Conservation (phyloP, 2,797 vertebrate species). For the Cephalopachus bancanus region DNA sequence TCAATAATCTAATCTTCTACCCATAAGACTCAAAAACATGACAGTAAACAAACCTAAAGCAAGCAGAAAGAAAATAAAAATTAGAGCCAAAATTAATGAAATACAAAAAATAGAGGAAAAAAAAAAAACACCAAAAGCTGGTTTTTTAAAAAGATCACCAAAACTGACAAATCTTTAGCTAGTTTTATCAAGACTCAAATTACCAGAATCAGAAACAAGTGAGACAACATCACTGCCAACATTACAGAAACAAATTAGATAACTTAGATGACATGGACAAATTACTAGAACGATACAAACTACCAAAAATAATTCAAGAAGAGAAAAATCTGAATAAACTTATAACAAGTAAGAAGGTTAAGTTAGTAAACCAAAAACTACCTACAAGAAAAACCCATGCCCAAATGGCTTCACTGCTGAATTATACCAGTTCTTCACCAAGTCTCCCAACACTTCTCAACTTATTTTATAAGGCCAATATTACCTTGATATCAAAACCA, state of each 20-base stretch:
- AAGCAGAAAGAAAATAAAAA: neutral
- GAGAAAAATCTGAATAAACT: neutral
- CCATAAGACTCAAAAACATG: neutral
- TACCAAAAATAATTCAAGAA: conserved; percentile 25
- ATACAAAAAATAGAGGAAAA: neutral
- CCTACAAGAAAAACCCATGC: neutral
- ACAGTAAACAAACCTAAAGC: conserved; percentile 5
- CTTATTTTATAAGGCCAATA: neutral
- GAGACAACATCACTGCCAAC: neutral
- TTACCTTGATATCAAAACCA: neutral
- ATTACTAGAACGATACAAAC: conserved; percentile 1
- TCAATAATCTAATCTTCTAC: neutral
- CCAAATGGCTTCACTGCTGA: neutral
- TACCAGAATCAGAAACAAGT: neutral
- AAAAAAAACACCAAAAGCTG: neutral
- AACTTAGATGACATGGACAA: conserved; percentile 30
- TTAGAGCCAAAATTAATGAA: neutral
- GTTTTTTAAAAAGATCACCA: neutral
- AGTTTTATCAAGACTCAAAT: neutral
- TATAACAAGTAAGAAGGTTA: neutral
- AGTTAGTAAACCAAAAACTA: conserved; percentile 10
- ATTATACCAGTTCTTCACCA: neutral
- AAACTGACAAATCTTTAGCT: neutral
- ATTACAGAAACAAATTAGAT: neutral
- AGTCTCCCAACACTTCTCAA: neutral